Evolutionary conservation across 53 echinoderm and acorn worm genomes (phyloP), one percentile per base, ranked within the genome.

Genomic region (Holothuria leucospilota): DNA sequence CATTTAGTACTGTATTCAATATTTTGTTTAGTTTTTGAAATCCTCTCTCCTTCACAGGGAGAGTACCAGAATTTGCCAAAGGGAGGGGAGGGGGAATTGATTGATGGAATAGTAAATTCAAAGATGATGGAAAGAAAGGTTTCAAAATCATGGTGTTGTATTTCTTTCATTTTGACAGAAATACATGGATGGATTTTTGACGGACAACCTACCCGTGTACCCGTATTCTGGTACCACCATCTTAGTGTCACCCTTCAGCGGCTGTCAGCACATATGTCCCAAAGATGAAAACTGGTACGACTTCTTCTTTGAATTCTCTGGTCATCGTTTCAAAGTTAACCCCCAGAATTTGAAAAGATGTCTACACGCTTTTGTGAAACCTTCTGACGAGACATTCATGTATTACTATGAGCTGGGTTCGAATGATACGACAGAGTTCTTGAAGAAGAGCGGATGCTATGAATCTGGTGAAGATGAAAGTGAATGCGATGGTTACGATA

Each of bases 251-350:
- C 94, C 94, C 2, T 94, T 94, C 85, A 92, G 91, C 41, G 94
- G 94, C 8, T 84, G 83, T 26, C 94, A 94, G 66, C 89, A 94
- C 24, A 94, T 94, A 51, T 94, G 94, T 63, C 94, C 94, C 14
- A 69, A 78, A 15, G 94, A 94, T 62, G 68, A 85, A 46, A 84
- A 85, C 5, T 82, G 86, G 89, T 77, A 86, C 42, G 79, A 86
- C 63, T 51, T 94, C 29, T 87, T 75, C 86, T 85, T 81, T 9
- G 83, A 89, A 6, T 75, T 94, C 16, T 72, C 86, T 51, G 91
- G 91, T 23, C 94, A 94, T 70, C 88, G 91, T 52, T 94, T 91
- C 85, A 86, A 78, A 26, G 41, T 94, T 0, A 92, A 87, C 79
- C 80, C 87, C 0, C 91, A 85, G 74, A 94, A 94, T 84, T 69